These are phyloP conservation scores for Blastobasis lacticolella DNA, from an alignment of 2,888 invertebrate species.

Conservation along the genomic window DNA sequence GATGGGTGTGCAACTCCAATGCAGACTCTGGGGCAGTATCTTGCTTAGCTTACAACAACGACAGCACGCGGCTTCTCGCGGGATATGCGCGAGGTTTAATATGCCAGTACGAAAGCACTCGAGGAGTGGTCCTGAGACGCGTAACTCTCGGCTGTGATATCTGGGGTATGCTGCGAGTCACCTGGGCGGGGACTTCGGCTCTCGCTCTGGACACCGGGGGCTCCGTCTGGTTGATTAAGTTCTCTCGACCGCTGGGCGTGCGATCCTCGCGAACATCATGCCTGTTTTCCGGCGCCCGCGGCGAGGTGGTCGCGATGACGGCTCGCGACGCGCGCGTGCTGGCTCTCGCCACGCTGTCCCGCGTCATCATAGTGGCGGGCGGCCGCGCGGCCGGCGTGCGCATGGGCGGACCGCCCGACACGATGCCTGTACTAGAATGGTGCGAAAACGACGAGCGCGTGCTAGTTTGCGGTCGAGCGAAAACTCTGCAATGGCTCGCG, in stretches of 20 bases:
- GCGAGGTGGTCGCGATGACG: constrained; percentile 79
- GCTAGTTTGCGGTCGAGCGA: constrained; percentile 90
- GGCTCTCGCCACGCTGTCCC: constrained; percentile 95
- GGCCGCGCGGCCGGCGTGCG: constrained; percentile 65
- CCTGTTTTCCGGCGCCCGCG: constrained; percentile 96
- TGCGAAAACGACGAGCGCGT: constrained; percentile 83
- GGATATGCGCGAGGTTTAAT: constrained; percentile 86
- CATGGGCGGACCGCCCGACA: constrained; percentile 81
- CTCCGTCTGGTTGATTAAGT: constrained; percentile 94
- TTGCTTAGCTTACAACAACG: constrained; percentile 89
- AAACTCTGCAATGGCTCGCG: constrained; percentile 89
- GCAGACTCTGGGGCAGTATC: constrained; percentile 85
- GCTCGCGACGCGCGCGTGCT: constrained; percentile 76
- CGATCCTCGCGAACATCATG: constrained; percentile 93
- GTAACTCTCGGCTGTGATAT: constrained; percentile 65
- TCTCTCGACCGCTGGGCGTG: constrained; percentile 90
- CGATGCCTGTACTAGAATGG: constrained; percentile 94
- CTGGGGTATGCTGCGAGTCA: constrained; percentile 61
- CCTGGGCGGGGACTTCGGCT: constrained; percentile 63
- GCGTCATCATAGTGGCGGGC: constrained; percentile 76
- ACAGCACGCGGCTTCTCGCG: constrained; percentile 88
- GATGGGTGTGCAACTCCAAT: constrained; percentile 87
- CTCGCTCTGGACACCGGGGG: constrained; percentile 90
- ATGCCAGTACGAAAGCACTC: constrained; percentile 90
- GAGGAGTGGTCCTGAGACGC: constrained; percentile 66